Evolutionary conservation across 2,113 vertebrate genomes (phyloP), one percentile per base, ranked within the genome.

Genomic region (Cricetomys ansorgei): DNA sequence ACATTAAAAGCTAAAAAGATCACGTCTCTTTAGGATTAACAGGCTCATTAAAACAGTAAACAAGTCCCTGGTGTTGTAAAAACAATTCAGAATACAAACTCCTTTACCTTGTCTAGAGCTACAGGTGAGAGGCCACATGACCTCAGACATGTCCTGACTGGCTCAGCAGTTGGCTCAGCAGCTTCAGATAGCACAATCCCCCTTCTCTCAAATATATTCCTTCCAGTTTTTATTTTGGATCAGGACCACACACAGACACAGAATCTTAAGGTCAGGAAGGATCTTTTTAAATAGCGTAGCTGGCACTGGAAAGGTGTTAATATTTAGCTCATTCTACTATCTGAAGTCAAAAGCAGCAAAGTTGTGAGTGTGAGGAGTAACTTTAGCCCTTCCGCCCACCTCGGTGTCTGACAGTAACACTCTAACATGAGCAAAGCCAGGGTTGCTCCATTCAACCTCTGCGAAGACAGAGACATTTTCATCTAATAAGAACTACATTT

Each of bases 261-360:
- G 62, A 72, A 43, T 73, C 27, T 88, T 59, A 89, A 96, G 69
- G 72, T 83, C 25, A 90, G 85, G 59, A n/a, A 81, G 48, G 31
- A 67, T 92, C 13, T 81, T 91, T 88, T 81, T n/a, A 89, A 96
- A 92, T 7, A 94, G 88, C 37, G 53, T 89, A 13, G 25, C 43
- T 55, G 65, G 55, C 4, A 48, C 6, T 43, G 48, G 16, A 96
- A 70, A 95, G 88, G 43, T 86, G 43, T 64, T 64, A 96, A 25
- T 81, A 95, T 23, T 40, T 69, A 92, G 43, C 59, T 95, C 43
- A 67, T 55, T 76, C 43, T 76, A 55, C 27, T 88, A 90, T 96
- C 75, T 88, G 45, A 34, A 92, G 88, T 96, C 70, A 96, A 95
- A 95, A 94, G 92, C 31, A 88, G 57, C 65, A 65, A 95, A 67